These are phyloP conservation scores for Synanthedon vespiformis DNA, from an alignment of 2,888 invertebrate species.

Conservation along the genomic window DNA sequence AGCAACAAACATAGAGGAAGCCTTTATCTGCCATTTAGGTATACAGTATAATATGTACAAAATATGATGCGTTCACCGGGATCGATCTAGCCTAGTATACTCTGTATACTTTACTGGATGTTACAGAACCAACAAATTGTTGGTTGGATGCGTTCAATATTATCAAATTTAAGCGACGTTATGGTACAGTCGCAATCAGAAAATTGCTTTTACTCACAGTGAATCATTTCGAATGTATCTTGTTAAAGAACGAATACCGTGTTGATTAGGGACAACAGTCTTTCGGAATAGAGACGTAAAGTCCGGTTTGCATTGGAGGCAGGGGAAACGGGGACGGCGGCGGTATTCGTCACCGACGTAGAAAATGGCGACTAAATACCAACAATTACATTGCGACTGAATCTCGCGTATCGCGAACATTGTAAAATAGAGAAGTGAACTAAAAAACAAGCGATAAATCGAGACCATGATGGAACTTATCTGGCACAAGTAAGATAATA, in stretches of 20 bases:
- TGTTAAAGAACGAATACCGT: constrained; percentile 32
- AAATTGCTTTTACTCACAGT: constrained; percentile 25
- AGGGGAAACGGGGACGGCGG: constrained; percentile 54
- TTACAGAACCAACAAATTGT: too few species aligned
- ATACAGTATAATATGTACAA: background rate
- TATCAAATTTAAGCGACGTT: too few species aligned
- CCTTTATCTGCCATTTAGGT: background rate
- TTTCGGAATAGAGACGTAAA: constrained; percentile 49
- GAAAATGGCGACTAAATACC: constrained; percentile 71
- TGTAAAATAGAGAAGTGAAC: constrained; percentile 18
- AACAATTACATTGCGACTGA: constrained; percentile 56
- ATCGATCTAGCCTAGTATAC: too few species aligned
- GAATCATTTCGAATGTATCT: constrained; percentile 57
- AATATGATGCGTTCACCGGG: background rate
- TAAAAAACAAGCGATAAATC: constrained; percentile 13
- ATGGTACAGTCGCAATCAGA: too few species aligned
- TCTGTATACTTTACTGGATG: too few species aligned
- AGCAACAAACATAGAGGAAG: constrained; percentile 12
- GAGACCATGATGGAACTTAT: constrained; percentile 28
- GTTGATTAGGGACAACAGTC: constrained; percentile 36
- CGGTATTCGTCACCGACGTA: constrained; percentile 66
- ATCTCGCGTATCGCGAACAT: constrained; percentile 27
- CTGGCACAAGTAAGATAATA: constrained; percentile 39
- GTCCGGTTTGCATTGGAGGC: constrained; percentile 46
- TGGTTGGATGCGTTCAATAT: too few species aligned